Conservation (phyloP, 2,797 vertebrate genomes). For the Dendrocincla tyrannina region DNA sequence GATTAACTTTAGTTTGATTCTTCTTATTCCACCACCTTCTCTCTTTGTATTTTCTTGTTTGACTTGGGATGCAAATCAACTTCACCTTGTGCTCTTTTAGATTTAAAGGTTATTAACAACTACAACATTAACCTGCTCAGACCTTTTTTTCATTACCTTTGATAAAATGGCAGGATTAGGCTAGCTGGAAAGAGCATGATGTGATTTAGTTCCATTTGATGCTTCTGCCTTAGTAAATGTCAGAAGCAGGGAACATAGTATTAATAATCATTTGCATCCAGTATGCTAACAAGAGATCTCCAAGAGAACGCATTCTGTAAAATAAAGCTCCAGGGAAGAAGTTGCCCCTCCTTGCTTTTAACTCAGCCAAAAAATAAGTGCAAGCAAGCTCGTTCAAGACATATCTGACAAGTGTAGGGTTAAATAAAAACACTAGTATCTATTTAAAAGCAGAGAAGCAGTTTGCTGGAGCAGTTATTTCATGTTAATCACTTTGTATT, state of each 20-base stretch:
- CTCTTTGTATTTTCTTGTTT: not conserved
- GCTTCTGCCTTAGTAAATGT: constrained; percentile 68
- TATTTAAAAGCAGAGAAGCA: constrained; percentile 54
- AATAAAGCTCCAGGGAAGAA: not conserved
- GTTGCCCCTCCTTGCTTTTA: not conserved
- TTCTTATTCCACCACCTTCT: not conserved
- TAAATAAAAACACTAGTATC: constrained; percentile 62
- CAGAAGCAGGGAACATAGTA: constrained; percentile 62
- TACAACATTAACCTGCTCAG: constrained; percentile 28
- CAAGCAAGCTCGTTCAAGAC: not conserved
- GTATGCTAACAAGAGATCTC: constrained; percentile 31
- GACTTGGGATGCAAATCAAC: not conserved
- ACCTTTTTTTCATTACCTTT: constrained; percentile 14
- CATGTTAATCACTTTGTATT: constrained; percentile 75
- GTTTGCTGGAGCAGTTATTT: constrained; percentile 67
- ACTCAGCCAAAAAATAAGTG: not conserved
- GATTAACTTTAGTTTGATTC: not conserved
- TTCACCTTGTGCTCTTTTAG: not conserved
- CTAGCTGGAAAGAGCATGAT: constrained; percentile 26
- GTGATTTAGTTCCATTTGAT: constrained; percentile 63
- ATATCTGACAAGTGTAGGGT: constrained; percentile 43
- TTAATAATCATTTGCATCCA: constrained; percentile 67
- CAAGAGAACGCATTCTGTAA: not conserved
- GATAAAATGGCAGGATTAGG: constrained; percentile 18
- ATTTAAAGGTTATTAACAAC: constrained; percentile 38